These are phyloP conservation scores for Diabrotica undecimpunctata DNA, from an alignment of 1,140 invertebrate genomes.

Conservation along the genomic window DNA sequence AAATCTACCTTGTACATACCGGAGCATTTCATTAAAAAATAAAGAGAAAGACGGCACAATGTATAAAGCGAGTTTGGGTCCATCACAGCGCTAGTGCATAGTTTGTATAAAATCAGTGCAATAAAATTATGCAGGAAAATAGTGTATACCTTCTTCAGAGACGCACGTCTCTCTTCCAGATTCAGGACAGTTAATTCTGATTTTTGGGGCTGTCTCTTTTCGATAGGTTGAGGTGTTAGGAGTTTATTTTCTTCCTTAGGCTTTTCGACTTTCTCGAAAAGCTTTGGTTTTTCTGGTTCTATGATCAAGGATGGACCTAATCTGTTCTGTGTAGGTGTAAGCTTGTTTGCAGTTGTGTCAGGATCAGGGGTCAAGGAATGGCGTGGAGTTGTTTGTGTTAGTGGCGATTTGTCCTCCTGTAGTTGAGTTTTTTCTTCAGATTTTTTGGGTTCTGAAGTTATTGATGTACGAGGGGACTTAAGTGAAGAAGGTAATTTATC, in stretches of 20 bases:
- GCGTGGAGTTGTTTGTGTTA: too few species aligned
- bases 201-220: constrained; percentile 22
- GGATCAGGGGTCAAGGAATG: constrained; percentile 21
- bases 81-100: too few species aligned
- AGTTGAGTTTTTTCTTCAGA: constrained; percentile 15
- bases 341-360: constrained; percentile 22
- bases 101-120: too few species aligned
- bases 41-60: too few species aligned
- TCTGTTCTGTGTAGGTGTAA: neutral
- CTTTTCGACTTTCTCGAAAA: constrained; percentile 16
- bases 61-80: too few species aligned
- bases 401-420: too few species aligned
- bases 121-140: too few species aligned
- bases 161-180: constrained; percentile 20
- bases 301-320: neutral
- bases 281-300: neutral
- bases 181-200: constrained; percentile 10
- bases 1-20: too few species aligned
- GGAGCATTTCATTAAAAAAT: too few species aligned
- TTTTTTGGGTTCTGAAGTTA: constrained; percentile 24
- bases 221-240: constrained; percentile 27
- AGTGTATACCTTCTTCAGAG: constrained; percentile 27
- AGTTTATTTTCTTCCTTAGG: constrained; percentile 28
- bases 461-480: constrained; percentile 7
- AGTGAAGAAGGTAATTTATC: too few species aligned